Percentiles rank a stretch among this genome's conserved stretches.
Evolutionary conservation across 2,113 vertebrate species (phyloP).

Genomic region (Thoracochromis brauschi): DNA sequence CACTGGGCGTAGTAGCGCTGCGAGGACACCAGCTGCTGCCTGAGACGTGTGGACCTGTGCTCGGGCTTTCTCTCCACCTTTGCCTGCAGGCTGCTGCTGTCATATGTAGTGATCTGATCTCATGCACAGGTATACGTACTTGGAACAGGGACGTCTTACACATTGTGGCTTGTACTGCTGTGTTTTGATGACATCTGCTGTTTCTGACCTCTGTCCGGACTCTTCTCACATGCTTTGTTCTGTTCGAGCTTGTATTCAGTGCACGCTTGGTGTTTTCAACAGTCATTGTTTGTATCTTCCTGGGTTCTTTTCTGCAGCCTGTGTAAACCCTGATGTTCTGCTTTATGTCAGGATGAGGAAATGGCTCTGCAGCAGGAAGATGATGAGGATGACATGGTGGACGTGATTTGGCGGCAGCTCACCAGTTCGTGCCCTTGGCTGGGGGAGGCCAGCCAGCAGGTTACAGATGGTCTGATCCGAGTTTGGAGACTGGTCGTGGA

Average conservation of each 20-base stretch:
- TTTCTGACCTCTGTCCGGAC: neutral
- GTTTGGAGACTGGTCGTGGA: conserved; percentile 96
- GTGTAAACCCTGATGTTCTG: neutral
- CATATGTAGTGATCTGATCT: neutral
- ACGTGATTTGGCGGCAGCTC: conserved; percentile 92
- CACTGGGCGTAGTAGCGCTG: neutral
- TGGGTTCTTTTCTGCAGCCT: neutral
- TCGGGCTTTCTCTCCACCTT: neutral
- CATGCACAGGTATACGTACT: neutral
- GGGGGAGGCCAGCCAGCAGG: conserved; percentile 82
- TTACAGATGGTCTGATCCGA: conserved; percentile 87
- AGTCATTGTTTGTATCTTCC: neutral
- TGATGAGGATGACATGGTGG: conserved; percentile 93
- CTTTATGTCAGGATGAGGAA: conserved; percentile 84
- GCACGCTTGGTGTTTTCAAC: neutral
- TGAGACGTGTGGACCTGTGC: neutral
- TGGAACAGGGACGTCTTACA: neutral
- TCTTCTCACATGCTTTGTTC: neutral
- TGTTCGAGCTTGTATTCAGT: accelerated
- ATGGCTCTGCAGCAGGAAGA: conserved; percentile 92
- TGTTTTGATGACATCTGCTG: neutral
- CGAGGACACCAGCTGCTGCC: neutral
- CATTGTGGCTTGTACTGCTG: accelerated
- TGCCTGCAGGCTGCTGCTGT: neutral
- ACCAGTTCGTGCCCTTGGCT: conserved; percentile 89